Percentiles rank a stretch among this genome's conserved stretches.
Conservation (phyloP, 2,113 vertebrate species). For the Naja naja region DNA sequence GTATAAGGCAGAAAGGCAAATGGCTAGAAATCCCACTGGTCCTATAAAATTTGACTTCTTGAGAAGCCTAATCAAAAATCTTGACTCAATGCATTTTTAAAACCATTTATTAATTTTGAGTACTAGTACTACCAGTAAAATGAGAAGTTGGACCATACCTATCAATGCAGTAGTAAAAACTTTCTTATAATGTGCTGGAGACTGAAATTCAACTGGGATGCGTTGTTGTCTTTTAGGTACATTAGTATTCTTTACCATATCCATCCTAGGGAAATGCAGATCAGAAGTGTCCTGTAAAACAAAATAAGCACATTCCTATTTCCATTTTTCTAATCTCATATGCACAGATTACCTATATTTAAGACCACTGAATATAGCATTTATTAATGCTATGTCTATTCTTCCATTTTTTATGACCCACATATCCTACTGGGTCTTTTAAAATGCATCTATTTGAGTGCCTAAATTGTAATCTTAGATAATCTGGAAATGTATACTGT, state of each 20-base stretch:
- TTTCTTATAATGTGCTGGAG: constrained; percentile 71
- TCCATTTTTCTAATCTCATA: background rate
- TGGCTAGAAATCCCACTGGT: background rate
- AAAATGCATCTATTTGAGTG: background rate
- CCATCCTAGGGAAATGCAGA: constrained; percentile 66
- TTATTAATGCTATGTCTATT: background rate
- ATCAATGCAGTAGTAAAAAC: constrained; percentile 71
- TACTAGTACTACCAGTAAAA: background rate
- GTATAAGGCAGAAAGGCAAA: background rate
- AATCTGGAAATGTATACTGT: background rate
- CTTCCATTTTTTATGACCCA: background rate
- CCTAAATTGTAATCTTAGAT: background rate
- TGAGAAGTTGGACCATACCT: constrained; percentile 53
- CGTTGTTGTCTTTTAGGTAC: constrained; percentile 65
- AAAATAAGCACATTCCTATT: background rate
- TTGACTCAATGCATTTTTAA: background rate
- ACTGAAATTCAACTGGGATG: constrained; percentile 70
- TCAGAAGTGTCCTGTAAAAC: constrained; percentile 57
- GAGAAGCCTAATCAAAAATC: background rate
- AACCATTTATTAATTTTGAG: background rate
- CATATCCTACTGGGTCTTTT: background rate
- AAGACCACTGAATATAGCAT: background rate
- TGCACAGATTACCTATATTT: background rate
- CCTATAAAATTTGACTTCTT: background rate
- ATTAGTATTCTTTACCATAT: constrained; percentile 39